Base-by-base conservation (phyloP, 2,888 invertebrate species). In the Archips xylosteana region DNA sequence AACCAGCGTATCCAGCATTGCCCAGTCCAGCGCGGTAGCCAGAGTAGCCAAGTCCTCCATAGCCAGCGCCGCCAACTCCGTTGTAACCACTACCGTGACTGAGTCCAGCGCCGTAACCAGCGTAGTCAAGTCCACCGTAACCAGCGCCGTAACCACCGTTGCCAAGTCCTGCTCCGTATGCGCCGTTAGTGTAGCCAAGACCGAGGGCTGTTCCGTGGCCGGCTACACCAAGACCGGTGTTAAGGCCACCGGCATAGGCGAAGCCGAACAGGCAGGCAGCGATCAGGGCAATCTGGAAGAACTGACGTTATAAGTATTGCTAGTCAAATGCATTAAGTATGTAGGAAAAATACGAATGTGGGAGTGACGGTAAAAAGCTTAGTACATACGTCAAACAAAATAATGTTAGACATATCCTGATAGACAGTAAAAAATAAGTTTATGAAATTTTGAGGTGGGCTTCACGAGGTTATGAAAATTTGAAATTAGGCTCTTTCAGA, bases 211-310 rank as follows among this genome's bases (percentile, higher is more conserved):
- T 4, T 34, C 72, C 62, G 4, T 67, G 67, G 39, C 72, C 51
- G 13, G 60, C 65, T 4, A 65, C 39, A 42, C 61, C 72, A 10
- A 65, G 65, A 15, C 65, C 79, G 6, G 76, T 63, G 62, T 75
- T 81, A 32, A 87, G 72, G 9, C 75, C 82, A 69, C 88, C 86
- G 49, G 88, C 89, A 47, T 75, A 80, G 70, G 86, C 82, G 42
- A 88, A 65, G 73, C 88, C 88, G 57, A 89, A 81, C 3, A 89
- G 79, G 83, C 87, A 87, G 61, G 80, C 62, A 13, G 67, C 80
- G 47, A 87, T 78, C 13, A 85, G 66, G 69, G 85, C 78, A 39
- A 89, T 76, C 89, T 90, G 79, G 65, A 76, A 77, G 23, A 68
- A 71, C 34, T 60, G 60, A 39, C 49, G 51, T 4, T 47, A 45